A percentile compares a stretch with the other conserved stretches of the same genome.
Conservation (phyloP, 2,888 invertebrate species). For the Aricia artaxerxes region DNA sequence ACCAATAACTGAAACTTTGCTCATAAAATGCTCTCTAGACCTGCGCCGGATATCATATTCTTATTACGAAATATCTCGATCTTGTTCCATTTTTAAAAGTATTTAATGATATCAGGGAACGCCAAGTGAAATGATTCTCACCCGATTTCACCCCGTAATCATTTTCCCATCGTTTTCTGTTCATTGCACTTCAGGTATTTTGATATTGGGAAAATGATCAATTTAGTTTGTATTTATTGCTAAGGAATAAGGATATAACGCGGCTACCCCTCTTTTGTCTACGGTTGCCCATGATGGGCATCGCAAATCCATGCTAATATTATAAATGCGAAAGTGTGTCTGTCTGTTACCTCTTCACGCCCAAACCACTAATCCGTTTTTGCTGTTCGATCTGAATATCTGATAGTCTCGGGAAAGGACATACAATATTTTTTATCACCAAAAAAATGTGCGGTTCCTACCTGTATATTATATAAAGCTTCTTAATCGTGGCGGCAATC, state of each 20-base stretch:
- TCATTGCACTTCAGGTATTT: slow-evolving; percentile 9
- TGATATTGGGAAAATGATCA: neutral
- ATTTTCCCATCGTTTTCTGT: neutral
- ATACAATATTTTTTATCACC: too few species aligned
- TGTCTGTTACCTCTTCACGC: too few species aligned
- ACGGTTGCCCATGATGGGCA: too few species aligned
- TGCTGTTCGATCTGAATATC: too few species aligned
- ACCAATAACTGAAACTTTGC: slow-evolving; percentile 31
- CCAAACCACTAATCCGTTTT: too few species aligned
- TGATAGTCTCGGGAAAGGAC: too few species aligned
- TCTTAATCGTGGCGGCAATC: too few species aligned
- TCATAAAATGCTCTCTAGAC: slow-evolving; percentile 26
- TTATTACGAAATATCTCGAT: slow-evolving; percentile 18
- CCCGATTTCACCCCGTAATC: neutral
- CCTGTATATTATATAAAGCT: too few species aligned
- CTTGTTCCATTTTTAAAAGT: neutral
- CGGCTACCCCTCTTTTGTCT: too few species aligned
- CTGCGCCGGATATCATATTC: slow-evolving; percentile 27
- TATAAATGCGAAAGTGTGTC: too few species aligned
- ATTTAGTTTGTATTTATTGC: neutral
- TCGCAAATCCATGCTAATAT: too few species aligned
- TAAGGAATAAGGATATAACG: neutral
- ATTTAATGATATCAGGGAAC: neutral
- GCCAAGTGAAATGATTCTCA: neutral
- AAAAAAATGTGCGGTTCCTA: too few species aligned